These are phyloP conservation scores for Capreolus pygargus DNA, from an alignment of 2,113 vertebrate species.

Conservation along the genomic window DNA sequence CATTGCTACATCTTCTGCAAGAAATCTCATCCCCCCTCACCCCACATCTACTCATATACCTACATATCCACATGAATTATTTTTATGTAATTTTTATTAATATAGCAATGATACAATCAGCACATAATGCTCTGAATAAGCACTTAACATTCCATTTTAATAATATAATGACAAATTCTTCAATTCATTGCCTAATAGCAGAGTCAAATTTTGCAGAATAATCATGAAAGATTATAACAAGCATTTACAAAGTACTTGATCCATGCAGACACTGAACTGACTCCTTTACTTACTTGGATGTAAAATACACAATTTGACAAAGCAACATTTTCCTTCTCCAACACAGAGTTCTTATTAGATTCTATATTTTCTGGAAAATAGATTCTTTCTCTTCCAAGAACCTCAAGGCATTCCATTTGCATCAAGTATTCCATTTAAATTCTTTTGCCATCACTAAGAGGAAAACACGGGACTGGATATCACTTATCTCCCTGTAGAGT, in stretches of 20 bases:
- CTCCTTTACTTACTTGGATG: not conserved
- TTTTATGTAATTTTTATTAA: constrained; percentile 6
- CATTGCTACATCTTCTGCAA: not conserved
- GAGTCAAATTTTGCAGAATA: constrained; percentile 38
- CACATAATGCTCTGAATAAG: not conserved
- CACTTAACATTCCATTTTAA: not conserved
- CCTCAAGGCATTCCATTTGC: not conserved
- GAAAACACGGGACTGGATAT: not conserved
- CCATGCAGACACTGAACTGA: not conserved
- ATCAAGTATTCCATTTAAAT: not conserved
- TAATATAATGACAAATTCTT: constrained; percentile 4
- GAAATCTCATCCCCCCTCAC: not conserved
- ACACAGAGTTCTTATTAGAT: not conserved
- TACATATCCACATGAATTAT: not conserved
- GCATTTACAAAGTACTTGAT: not conserved
- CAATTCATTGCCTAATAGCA: not conserved
- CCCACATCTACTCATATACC: not conserved
- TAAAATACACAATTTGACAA: not conserved
- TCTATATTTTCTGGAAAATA: constrained; percentile 25
- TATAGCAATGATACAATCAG: not conserved
- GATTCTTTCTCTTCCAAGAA: constrained; percentile 15
- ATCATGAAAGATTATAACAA: not conserved
- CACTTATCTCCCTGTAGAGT: not conserved
- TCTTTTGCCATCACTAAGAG: not conserved
- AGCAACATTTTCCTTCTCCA: not conserved